Percentiles rank a stretch among this genome's conserved stretches.
These are phyloP conservation scores for Lagopus leucura DNA, from an alignment of 2,113 vertebrate species.

Conservation along the genomic window DNA sequence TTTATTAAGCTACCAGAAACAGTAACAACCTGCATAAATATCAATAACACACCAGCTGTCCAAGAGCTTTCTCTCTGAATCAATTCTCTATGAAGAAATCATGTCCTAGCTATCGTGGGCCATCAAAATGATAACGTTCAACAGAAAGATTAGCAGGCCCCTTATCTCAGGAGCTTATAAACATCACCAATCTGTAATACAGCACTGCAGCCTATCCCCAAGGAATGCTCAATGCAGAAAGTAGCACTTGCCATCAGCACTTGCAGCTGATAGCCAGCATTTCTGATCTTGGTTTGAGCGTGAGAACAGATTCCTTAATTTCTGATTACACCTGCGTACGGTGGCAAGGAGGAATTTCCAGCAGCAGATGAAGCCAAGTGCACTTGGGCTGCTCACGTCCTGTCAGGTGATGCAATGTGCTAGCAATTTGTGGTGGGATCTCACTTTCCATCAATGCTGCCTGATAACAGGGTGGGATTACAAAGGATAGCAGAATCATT, in stretches of 20 bases:
- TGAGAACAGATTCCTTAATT: not conserved
- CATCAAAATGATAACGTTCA: not conserved
- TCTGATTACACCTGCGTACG: not conserved
- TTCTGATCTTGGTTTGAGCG: not conserved
- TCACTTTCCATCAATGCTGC: not conserved
- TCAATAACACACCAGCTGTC: not conserved
- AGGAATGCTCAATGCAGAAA: not conserved
- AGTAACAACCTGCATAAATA: not conserved
- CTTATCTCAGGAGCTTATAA: not conserved
- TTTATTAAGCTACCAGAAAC: not conserved
- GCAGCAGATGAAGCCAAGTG: not conserved
- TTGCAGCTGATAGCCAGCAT: too few relatives aligned
- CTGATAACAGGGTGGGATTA: not conserved
- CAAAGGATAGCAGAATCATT: not conserved
- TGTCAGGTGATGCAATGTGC: not conserved
- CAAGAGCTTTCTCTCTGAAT: not conserved
- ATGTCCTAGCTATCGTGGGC: not conserved
- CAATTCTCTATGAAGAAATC: not conserved
- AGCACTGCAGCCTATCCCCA: not conserved
- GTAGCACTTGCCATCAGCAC: not conserved
- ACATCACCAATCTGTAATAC: not conserved
- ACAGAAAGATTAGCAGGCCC: not conserved
- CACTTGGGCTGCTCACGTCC: not conserved
- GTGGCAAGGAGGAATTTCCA: not conserved
- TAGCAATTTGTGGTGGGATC: accelerated